A percentile compares a stretch with the other conserved stretches of the same genome.
Evolutionary conservation across 2,113 vertebrate genomes (phyloP).

Genomic region (Cyphomyrus plagiostoma): DNA sequence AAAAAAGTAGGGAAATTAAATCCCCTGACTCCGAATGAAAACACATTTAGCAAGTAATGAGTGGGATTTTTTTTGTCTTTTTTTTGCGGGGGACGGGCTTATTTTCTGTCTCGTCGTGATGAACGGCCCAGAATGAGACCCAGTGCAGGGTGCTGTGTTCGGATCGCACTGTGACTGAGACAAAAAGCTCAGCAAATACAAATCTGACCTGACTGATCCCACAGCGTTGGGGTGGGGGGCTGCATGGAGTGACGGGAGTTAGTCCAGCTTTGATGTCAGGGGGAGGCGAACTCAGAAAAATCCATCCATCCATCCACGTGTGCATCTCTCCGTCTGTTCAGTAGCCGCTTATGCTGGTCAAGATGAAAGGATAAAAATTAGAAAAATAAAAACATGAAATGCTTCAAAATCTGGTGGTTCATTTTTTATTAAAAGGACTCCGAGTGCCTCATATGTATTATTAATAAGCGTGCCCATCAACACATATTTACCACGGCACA

Average conservation of each 20-base stretch:
- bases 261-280: neutral
- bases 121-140: neutral
- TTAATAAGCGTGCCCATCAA: neutral
- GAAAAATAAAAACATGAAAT: neutral
- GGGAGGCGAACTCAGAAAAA: neutral
- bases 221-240: neutral
- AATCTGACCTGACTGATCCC: neutral
- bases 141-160: neutral
- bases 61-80: slow-evolving; percentile 4
- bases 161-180: neutral
- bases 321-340: neutral
- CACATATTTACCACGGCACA: neutral
- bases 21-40: slow-evolving; percentile 34
- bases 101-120: neutral
- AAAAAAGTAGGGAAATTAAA: slow-evolving; percentile 32
- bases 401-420: neutral
- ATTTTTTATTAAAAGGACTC: slow-evolving; percentile 4
- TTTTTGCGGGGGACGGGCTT: neutral
- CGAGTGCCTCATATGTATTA: neutral
- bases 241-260: neutral
- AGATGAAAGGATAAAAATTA: neutral
- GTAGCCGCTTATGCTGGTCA: neutral
- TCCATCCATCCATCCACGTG: neutral
- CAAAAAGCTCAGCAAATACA: neutral
- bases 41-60: slow-evolving; percentile 38